A percentile compares a stretch with the other conserved stretches of the same genome.
Conservation (phyloP, 1,140 invertebrate species). For the Ridgeia piscesae region DNA sequence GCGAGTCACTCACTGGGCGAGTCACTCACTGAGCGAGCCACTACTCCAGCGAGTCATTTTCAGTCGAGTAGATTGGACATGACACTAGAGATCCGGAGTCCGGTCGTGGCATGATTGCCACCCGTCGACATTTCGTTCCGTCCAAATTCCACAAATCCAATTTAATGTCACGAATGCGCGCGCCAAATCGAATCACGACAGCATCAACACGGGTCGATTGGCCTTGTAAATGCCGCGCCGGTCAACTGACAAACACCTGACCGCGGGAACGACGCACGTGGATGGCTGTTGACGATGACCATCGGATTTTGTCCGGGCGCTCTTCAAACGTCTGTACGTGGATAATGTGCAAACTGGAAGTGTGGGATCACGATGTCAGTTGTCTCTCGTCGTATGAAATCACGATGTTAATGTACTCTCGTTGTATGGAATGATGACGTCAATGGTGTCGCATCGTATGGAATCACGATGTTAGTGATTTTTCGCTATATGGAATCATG, state of each 20-base stretch:
- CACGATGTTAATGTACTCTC: no score
- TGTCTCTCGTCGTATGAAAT: no score
- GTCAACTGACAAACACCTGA: not conserved
- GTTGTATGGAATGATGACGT: no score
- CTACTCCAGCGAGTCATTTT: not conserved
- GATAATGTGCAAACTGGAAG: no score
- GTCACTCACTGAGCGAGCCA: not conserved
- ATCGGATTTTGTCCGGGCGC: no score
- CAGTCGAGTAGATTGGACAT: not conserved
- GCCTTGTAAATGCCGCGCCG: not conserved
- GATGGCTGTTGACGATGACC: not conserved
- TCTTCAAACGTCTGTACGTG: no score
- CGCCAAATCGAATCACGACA: not conserved
- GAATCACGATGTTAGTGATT: no score
- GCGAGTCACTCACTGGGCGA: not conserved
- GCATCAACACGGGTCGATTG: not conserved
- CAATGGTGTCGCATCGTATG: no score
- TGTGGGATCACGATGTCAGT: no score
- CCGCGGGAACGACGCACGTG: not conserved
- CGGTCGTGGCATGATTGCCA: not conserved
- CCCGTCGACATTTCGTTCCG: not conserved
- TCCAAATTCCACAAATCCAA: conserved; percentile 5
- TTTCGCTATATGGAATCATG: no score
- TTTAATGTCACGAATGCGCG: not conserved
- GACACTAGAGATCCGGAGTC: not conserved